These are phyloP conservation scores for Naja naja DNA, from an alignment of 2,113 vertebrate genomes.

Conservation along the genomic window DNA sequence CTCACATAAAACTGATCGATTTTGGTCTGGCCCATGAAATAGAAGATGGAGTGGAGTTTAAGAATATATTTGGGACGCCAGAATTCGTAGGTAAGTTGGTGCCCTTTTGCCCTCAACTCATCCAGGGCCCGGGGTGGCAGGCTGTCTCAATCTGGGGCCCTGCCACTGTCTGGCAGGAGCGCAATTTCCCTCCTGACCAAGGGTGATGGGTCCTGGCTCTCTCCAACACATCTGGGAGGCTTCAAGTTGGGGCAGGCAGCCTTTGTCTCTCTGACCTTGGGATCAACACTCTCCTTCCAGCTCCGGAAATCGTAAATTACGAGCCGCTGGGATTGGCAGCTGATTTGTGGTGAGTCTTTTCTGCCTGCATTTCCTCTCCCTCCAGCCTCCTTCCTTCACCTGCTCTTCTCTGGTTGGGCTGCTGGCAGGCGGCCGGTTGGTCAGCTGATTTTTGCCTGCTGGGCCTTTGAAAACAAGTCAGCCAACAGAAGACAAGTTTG, in stretches of 20 bases:
- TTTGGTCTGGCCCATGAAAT: conserved; percentile 95
- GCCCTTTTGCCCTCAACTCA: neutral
- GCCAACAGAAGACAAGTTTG: neutral
- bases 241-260: neutral
- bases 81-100: conserved; percentile 91
- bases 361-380: too few species aligned
- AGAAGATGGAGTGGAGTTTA: conserved; percentile 92
- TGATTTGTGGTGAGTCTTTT: conserved; percentile 91
- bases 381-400: neutral
- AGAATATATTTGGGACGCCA: conserved; percentile 96
- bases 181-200: neutral
- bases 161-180: neutral
- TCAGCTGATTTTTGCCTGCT: neutral
- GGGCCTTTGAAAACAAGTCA: neutral
- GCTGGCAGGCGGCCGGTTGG: neutral
- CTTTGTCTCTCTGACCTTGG: conserved; percentile 30
- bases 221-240: neutral
- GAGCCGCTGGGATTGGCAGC: conserved; percentile 90
- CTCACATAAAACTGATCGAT: conserved; percentile 95
- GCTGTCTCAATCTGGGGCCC: neutral
- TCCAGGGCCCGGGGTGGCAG: neutral
- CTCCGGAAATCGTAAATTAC: conserved; percentile 98
- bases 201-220: neutral
- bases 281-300: conserved; percentile 75
- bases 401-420: neutral